Evolutionary conservation across 2,888 invertebrate species (phyloP).

Genomic region (Lydus trimaculatus): DNA sequence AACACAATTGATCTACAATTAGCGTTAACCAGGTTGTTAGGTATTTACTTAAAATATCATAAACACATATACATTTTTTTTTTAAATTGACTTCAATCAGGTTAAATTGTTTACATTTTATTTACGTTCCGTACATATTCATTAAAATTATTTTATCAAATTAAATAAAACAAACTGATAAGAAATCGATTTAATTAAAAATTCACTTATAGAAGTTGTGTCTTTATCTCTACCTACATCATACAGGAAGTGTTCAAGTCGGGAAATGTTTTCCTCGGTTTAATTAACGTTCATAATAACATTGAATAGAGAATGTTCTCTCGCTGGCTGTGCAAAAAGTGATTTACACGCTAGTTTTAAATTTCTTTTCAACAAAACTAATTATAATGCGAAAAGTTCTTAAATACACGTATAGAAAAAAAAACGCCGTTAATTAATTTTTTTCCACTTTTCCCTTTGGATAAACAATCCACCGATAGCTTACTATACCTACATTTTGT

Average conservation of each 20-base stretch:
- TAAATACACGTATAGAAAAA: not conserved
- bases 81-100: slow-evolving; percentile 15
- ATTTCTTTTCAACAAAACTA: slow-evolving; percentile 11
- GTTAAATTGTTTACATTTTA: slow-evolving; percentile 14
- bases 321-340: not conserved
- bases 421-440: not conserved
- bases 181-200: slow-evolving; percentile 25
- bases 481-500: not conserved
- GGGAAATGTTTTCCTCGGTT: slow-evolving; percentile 18
- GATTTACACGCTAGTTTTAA: not conserved
- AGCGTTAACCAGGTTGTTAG: slow-evolving; percentile 17
- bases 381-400: not conserved
- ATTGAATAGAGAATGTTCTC: slow-evolving; percentile 3
- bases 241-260: slow-evolving; percentile 15
- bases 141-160: not conserved
- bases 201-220: slow-evolving; percentile 16
- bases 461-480: not conserved
- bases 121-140: slow-evolving; percentile 7
- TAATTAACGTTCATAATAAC: slow-evolving; percentile 16
- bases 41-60: slow-evolving; percentile 24
- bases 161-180: not conserved
- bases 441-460: not conserved
- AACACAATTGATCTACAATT: slow-evolving; percentile 20
- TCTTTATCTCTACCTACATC: slow-evolving; percentile 17
- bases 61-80: slow-evolving; percentile 21